Base-by-base conservation (phyloP, 2,113 vertebrate genomes). In the Ploceus nigricollis region DNA sequence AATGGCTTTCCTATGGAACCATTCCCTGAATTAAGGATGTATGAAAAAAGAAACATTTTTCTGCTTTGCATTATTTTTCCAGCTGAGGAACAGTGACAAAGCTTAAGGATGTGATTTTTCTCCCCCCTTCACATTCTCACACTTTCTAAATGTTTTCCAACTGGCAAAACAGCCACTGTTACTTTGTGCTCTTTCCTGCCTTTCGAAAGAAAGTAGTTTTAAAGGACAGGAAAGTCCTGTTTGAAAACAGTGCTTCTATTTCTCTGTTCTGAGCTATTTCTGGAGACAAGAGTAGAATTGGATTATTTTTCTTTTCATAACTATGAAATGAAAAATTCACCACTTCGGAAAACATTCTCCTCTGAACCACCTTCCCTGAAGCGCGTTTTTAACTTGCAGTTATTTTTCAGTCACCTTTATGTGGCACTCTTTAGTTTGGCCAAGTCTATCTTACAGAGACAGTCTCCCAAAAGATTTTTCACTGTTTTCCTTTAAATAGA, bases 121-220 rank as follows among this genome's bases (percentile, higher is more conserved):
- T 31, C 12, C 4, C 53, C 28, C 15, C 9, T 15, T 35, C 48
- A 50, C 68, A 70, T 88, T 94, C 92, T 95, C 88, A 93, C 90
- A 89, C 64, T 94, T 89, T 75, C 60, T 68, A 75, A 89, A 87
- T 81, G 60, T 90, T 90, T 95, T 91, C 80, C 82, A 96, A 91
- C 54, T 92, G 93, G 80, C 76, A 92, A 78, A 90, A 71, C 50
- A 93, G 54, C 50, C 68, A 23, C 39, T 35, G 60, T 90, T 90
- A 81, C 82, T 83, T 77, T 53, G 68, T 95, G 89, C 84, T 91
- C 80, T 87, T 85, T 97, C 85, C 88, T 88, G 76, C 58, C 63
- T 93, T 65, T 37, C 4, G 4, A 80, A 80, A 85, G 53, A 57
- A 50, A 89, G 56, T 10, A 12, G 51, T 28, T 50, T 53, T 69